A percentile compares a stretch with the other conserved stretches of the same genome.
phyloP scores from a whole-genome alignment of 2,888 invertebrate species.

The Xestobium rufovillosum region DNA sequence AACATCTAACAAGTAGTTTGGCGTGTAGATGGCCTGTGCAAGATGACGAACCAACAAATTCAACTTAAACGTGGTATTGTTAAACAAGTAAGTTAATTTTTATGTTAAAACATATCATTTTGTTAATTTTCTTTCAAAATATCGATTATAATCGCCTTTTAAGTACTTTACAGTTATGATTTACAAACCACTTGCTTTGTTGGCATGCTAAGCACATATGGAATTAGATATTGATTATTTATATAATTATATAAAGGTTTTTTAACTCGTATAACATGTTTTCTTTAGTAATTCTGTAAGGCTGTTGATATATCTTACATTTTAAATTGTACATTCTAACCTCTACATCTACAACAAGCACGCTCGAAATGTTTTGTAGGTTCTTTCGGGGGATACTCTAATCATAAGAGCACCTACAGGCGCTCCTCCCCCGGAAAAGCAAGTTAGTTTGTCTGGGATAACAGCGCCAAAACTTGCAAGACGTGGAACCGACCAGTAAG shows the following conservation, averaged over 20 bases:
- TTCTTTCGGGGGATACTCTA: constrained; percentile 93
- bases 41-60: constrained; percentile 44
- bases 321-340: neutral
- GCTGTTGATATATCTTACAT: neutral
- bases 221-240: neutral
- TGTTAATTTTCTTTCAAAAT: constrained; percentile 5
- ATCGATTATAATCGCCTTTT: neutral
- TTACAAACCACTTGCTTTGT: constrained; percentile 1
- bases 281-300: too few species aligned
- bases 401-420: constrained; percentile 83
- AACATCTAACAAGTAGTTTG: too few species aligned
- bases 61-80: constrained; percentile 51
- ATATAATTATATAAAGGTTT: too few species aligned
- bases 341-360: neutral
- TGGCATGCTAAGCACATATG: too few species aligned
- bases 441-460: constrained; percentile 83
- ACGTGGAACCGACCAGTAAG: constrained; percentile 54
- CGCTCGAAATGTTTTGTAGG: constrained; percentile 53
- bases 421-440: constrained; percentile 88
- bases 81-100: constrained; percentile 49
- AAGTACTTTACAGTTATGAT: neutral
- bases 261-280: too few species aligned
- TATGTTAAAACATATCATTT: constrained; percentile 14
- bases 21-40: too few species aligned
- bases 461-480: constrained; percentile 86